These are phyloP conservation scores for Aelia acuminata DNA, from an alignment of 2,888 invertebrate genomes.

Conservation along the genomic window DNA sequence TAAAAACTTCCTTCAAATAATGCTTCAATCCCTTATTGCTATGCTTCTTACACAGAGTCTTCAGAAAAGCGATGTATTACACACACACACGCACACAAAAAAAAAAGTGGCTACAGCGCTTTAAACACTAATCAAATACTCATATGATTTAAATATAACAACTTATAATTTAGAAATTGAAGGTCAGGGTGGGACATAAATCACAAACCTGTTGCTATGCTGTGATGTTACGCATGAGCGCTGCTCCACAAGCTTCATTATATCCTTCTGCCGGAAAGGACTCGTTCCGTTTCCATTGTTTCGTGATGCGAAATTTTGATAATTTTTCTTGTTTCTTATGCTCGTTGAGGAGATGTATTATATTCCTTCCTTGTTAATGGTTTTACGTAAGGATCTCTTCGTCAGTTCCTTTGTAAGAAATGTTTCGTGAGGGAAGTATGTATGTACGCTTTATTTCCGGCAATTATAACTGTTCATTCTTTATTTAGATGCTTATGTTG, in stretches of 20 bases:
- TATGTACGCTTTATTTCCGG: conserved; percentile 5
- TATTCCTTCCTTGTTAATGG: neutral
- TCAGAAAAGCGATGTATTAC: no score
- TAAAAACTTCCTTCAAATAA: no score
- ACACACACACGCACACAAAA: no score
- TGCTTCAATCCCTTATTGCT: no score
- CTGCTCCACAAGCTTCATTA: neutral
- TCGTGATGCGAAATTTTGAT: neutral
- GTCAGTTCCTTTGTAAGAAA: neutral
- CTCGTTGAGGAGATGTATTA: conserved; percentile 2
- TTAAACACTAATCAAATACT: no score
- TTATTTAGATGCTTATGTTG: neutral
- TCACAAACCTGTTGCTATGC: neutral
- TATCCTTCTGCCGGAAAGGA: neutral
- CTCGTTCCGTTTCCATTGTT: neutral
- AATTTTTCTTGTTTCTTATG: neutral
- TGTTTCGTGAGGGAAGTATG: neutral
- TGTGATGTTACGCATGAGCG: neutral
- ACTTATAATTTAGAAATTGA: neutral
- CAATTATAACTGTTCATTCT: neutral
- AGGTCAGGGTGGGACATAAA: neutral
- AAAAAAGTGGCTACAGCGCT: no score
- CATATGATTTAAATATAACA: no score
- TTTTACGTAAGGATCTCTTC: neutral
- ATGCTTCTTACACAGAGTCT: no score